These are phyloP conservation scores for Artibeus jamaicensis DNA, from an alignment of 2,797 vertebrate species.

Conservation along the genomic window DNA sequence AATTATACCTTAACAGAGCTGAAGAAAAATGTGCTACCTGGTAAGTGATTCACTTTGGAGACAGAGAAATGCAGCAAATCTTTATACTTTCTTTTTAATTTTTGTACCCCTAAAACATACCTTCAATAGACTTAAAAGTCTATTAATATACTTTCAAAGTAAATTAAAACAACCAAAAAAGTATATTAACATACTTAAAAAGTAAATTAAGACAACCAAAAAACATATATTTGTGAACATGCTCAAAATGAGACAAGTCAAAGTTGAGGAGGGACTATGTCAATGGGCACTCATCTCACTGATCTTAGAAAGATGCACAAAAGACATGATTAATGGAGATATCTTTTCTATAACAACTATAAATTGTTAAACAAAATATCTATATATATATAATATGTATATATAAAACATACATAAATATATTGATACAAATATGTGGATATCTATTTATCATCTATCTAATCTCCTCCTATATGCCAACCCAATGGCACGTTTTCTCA, in stretches of 20 bases:
- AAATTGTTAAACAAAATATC: neutral
- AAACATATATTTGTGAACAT: neutral
- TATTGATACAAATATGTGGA: neutral
- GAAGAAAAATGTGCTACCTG: neutral
- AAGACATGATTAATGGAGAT: neutral
- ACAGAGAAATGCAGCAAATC: neutral
- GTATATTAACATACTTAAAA: neutral
- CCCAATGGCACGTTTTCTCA: neutral
- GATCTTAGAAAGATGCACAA: neutral
- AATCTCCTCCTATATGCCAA: neutral
- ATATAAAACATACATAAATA: neutral
- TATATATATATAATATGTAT: neutral
- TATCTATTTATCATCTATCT: neutral
- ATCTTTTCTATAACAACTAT: neutral
- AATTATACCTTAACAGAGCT: neutral
- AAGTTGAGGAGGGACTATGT: neutral
- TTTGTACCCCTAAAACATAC: neutral
- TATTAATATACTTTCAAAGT: too few species aligned
- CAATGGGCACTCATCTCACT: neutral
- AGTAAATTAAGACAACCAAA: neutral
- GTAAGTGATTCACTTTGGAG: neutral
- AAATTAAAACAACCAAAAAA: too few species aligned
- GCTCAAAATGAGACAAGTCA: neutral
- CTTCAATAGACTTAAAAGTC: neutral
- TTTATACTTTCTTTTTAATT: neutral